Evolutionary conservation across 2,113 vertebrate genomes (phyloP).

Genomic region (Struthidea cinerea): DNA sequence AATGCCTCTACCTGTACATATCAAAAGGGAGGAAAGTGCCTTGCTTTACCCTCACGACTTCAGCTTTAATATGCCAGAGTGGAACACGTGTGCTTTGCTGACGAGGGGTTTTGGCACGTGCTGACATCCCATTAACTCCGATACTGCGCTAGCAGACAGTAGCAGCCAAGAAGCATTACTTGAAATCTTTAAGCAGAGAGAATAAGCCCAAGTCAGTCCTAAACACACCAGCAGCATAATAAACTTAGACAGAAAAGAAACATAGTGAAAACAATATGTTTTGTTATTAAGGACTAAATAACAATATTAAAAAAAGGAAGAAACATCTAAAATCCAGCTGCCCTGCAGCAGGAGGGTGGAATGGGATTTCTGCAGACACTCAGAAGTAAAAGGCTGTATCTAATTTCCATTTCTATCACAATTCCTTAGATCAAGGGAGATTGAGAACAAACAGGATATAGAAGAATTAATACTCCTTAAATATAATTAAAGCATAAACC

Average conservation of each 20-base stretch:
- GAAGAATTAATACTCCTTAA: not conserved
- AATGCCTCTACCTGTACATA: not conserved
- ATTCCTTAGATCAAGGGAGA: not conserved
- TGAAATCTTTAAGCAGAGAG: conserved; percentile 1
- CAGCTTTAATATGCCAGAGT: not conserved
- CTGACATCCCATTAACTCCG: conserved; percentile 37
- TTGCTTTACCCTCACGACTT: not conserved
- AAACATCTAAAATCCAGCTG: not conserved
- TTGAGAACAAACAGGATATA: not conserved
- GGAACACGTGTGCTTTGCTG: not conserved
- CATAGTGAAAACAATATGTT: not conserved
- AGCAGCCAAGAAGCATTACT: conserved; percentile 30
- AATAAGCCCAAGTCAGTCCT: conserved; percentile 8
- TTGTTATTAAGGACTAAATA: not conserved
- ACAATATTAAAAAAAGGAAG: not conserved
- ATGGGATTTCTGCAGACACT: not conserved
- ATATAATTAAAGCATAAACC: not conserved
- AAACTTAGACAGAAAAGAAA: not conserved
- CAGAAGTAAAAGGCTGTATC: not conserved
- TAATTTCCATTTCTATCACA: not conserved
- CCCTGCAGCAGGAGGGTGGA: not conserved
- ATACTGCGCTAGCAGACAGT: not conserved
- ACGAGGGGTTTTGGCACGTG: conserved; percentile 10
- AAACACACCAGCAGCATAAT: not conserved
- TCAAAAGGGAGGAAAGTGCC: not conserved